Evolutionary conservation across 2,888 invertebrate species (phyloP), one percentile per base, ranked within the genome.

Genomic region (Agonopterix arenella): DNA sequence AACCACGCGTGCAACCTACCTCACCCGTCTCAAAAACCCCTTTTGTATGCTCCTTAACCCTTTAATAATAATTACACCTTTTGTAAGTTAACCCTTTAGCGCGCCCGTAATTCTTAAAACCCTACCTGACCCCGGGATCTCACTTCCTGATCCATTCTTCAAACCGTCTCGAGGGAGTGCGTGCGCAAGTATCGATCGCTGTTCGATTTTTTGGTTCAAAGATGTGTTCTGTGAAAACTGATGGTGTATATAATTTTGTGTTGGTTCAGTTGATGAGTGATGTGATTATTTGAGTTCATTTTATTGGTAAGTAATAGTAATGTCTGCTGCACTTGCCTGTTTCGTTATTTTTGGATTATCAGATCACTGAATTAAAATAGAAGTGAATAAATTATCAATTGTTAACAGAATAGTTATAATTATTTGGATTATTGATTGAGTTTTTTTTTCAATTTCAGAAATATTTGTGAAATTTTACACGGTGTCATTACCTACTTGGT

Each of bases 21-120:
- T 73, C 63, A 76, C 76, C 66, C 68, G 66, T 73, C 73, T 76
- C 65, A 65, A 60, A 59, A 60, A 61, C 60, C 64, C 75, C 80
- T 80, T 80, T 43, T 76, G 72, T 74, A 56, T 62, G 68, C 65
- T 66, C 74, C 73, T 80, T 81, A 79, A 80, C 82, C 83, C 70
- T 79, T 56, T 76, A 81, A 83, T 84, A 85, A 85, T 83, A 85
- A 85, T 79, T 79, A 81, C 67, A 76, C 76, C 79, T 80, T 84
- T 85, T 84, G 83, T 80, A 60, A 70, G 76, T 80, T 86, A 88
- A 88, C 89, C 88, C 88, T 84, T 85, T 80, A 74, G 80, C 83
- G 76, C 81, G 75, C 67, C 74, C 70, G 70, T 82, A 80, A 84
- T 82, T 84, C 86, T 85, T 83, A 80, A 73, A 66, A 73, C 76